These are phyloP conservation scores for Jaculus jaculus DNA, from an alignment of 2,113 vertebrate genomes.

Conservation along the genomic window DNA sequence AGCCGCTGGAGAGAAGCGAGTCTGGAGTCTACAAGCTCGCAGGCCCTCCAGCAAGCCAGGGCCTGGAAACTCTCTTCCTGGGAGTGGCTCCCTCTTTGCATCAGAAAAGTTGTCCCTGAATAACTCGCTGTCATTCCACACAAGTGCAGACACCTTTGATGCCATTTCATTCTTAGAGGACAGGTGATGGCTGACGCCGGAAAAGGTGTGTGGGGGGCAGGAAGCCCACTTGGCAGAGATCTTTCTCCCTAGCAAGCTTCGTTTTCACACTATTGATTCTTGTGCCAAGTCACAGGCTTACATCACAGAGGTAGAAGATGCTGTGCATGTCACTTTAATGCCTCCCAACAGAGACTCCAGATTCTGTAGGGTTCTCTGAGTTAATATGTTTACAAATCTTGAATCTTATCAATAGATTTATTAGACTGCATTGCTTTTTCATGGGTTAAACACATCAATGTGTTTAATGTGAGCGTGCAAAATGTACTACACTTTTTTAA, in stretches of 20 bases:
- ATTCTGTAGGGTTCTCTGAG: not conserved
- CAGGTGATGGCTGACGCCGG: not conserved
- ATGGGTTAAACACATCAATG: not conserved
- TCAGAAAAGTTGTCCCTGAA: not conserved
- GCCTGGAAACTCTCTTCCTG: not conserved
- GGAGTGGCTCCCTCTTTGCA: not conserved
- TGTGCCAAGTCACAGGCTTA: not conserved
- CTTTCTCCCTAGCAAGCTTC: not conserved
- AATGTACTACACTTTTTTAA: not conserved
- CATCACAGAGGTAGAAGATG: not conserved
- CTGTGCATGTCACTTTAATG: not conserved
- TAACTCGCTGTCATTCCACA: not conserved
- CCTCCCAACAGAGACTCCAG: rapidly evolving
- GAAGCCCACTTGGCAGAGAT: not conserved
- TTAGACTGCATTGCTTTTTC: not conserved
- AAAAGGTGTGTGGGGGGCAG: too few species aligned
- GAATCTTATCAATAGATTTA: not conserved
- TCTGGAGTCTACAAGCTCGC: not conserved
- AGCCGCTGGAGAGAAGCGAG: not conserved
- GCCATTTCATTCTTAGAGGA: not conserved
- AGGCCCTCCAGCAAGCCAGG: not conserved
- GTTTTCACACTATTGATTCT: not conserved
- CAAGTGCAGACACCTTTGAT: not conserved
- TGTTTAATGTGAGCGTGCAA: conserved; percentile 18
- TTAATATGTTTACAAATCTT: conserved; percentile 12